phyloP scores from a whole-genome alignment of 2,888 invertebrate genomes.

The Drosophila prostipennis region DNA sequence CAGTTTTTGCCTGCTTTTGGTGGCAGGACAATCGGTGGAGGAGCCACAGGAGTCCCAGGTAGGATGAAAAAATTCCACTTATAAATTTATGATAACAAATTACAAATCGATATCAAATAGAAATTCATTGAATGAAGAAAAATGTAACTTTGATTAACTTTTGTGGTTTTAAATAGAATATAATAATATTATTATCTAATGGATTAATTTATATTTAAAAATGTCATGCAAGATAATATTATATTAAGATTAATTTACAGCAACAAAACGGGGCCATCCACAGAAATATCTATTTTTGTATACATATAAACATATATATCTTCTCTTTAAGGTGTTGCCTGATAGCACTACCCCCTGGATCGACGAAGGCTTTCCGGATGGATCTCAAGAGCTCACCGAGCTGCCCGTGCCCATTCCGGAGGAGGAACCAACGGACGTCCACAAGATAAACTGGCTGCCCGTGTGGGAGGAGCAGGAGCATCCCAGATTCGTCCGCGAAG shows the following conservation, averaged over 20 bases:
- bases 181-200: no score
- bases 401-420: constrained; percentile 37
- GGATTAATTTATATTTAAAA: no score
- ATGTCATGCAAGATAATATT: no score
- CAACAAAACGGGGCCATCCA: no score
- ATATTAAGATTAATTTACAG: no score
- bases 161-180: no score
- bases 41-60: constrained; percentile 16
- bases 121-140: no score
- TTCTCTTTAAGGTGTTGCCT: background rate
- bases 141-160: no score
- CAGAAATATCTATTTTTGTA: no score
- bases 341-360: background rate
- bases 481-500: constrained; percentile 10
- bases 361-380: constrained; percentile 13
- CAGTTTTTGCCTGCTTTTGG: constrained; percentile 48
- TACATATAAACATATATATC: no score
- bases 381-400: constrained; percentile 1
- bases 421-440: constrained; percentile 17
- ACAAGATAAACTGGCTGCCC: constrained; percentile 57
- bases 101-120: no score
- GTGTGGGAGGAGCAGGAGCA: constrained; percentile 32
- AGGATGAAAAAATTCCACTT: background rate
- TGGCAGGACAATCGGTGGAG: constrained; percentile 28
- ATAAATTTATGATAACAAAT: background rate